Base-by-base conservation (phyloP, 2,888 invertebrate species). In the Plutella xylostella region DNA sequence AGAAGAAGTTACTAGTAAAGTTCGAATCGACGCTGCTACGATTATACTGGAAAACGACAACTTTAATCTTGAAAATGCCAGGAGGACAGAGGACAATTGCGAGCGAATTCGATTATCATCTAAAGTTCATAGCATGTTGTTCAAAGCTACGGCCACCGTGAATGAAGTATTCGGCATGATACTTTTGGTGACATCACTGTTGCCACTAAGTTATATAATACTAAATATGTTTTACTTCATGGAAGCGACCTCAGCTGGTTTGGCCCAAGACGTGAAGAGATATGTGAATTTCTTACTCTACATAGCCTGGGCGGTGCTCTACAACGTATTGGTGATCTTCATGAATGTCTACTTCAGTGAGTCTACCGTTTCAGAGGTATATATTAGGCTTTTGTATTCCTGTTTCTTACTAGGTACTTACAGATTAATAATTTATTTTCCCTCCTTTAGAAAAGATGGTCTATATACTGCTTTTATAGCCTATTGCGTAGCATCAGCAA, bases 211-310 rank as follows among this genome's bases (percentile, higher is more conserved):
- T 11, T 56, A 58, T n/a, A 60, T 71, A 7, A 57, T 71, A 20
- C 47, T 77, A 33, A 68, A 75, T 45, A 55, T 70, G 48, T 77
- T 73, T 51, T 77, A 77, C 50, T 69, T 78, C 31, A 73, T 78
- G 76, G 78, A 77, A 50, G 78, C 74, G 4, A 75, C 73, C 0
- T 72, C 74, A 1, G 59, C 65, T 0, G 70, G 75, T 0, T 53
- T 76, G 41, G 73, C 71, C 25, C 64, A 66, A 7, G 68, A 77
- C 41, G 37, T 61, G 11, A 51, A 55, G 4, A 63, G 55, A 51
- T 78, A 72, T 43, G 44, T 63, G 0, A 53, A 63, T 25, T 74
- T 76, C 38, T 43, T 72, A 14, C 51, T 69, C 34, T 74, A 69
- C 46, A 60, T 67, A 0, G 57, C 60, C 35, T 77, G 76, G 75